Evolutionary conservation across 2,797 vertebrate species (phyloP).

Genomic region (Phoebastria nigripes): DNA sequence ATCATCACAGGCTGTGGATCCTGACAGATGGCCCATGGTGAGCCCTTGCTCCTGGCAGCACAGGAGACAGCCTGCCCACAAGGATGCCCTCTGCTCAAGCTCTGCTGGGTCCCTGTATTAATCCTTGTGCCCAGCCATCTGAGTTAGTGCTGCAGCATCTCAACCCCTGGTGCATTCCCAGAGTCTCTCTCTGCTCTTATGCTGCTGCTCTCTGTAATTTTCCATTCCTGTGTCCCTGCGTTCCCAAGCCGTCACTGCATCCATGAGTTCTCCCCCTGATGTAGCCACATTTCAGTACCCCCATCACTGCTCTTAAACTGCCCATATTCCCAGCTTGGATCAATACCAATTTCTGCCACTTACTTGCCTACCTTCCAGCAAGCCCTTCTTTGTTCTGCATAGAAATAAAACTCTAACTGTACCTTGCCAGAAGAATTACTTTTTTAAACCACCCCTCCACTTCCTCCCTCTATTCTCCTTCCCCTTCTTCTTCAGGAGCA

Average conservation of each 20-base stretch:
- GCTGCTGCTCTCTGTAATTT: slow-evolving; percentile 51
- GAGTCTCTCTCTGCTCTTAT: slow-evolving; percentile 1
- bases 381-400: slow-evolving; percentile 52
- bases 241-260: neutral
- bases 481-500: slow-evolving; percentile 50
- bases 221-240: neutral
- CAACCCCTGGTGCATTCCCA: slow-evolving; percentile 33
- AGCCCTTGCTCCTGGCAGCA: neutral
- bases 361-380: slow-evolving; percentile 54
- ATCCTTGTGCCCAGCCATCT: neutral
- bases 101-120: neutral
- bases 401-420: slow-evolving; percentile 52
- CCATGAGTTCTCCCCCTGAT: slow-evolving; percentile 4
- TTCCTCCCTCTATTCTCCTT: slow-evolving; percentile 50
- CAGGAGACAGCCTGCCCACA: neutral
- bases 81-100: neutral
- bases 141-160: slow-evolving; percentile 32
- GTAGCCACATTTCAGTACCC: slow-evolving; percentile 8
- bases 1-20: neutral
- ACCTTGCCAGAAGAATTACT: slow-evolving; percentile 41
- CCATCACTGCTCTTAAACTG: slow-evolving; percentile 26
- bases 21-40: neutral
- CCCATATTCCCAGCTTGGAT: slow-evolving; percentile 27
- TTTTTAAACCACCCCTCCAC: neutral
- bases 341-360: slow-evolving; percentile 58